Conservation (phyloP, 1,140 invertebrate genomes). For the Stratiolaelaps scimitus region DNA sequence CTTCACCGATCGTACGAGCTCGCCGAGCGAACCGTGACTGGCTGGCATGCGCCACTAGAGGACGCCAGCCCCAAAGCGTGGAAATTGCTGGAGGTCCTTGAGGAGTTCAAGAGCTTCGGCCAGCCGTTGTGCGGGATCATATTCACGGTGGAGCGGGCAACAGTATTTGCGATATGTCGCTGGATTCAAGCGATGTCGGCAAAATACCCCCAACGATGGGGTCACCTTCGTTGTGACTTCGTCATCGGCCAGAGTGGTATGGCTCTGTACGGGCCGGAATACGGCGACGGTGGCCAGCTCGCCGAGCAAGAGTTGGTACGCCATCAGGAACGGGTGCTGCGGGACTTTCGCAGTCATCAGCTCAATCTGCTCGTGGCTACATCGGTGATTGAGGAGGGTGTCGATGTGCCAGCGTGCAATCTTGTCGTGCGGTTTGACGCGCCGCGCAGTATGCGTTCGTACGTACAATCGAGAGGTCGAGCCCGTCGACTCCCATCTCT, state of each 20-base stretch:
- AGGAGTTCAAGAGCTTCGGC: slow-evolving; percentile 1
- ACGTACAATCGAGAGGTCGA: slow-evolving; percentile 59
- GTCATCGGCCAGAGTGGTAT: slow-evolving; percentile 17
- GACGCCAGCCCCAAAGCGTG: slow-evolving; percentile 21
- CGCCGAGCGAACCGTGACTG: not conserved
- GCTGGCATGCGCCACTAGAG: slow-evolving; percentile 4
- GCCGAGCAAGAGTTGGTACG: slow-evolving; percentile 60
- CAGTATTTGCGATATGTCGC: slow-evolving; percentile 12
- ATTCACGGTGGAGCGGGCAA: slow-evolving; percentile 7
- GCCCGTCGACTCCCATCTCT: slow-evolving; percentile 51
- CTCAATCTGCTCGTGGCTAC: slow-evolving; percentile 81
- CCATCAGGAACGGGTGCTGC: slow-evolving; percentile 70
- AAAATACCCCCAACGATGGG: slow-evolving; percentile 16
- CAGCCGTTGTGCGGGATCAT: slow-evolving; percentile 18
- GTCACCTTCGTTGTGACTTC: slow-evolving; percentile 14
- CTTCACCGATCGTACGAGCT: not conserved
- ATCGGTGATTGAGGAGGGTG: slow-evolving; percentile 62
- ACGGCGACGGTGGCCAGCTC: not conserved
- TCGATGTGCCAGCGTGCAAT: slow-evolving; percentile 65
- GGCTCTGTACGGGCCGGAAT: slow-evolving; percentile 14
- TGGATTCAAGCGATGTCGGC: slow-evolving; percentile 9
- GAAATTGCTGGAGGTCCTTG: slow-evolving; percentile 10
- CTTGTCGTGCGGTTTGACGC: slow-evolving; percentile 59
- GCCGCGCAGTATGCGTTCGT: slow-evolving; percentile 53
- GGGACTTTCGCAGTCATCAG: slow-evolving; percentile 75